These are phyloP conservation scores for Notodonta dromedarius DNA, from an alignment of 2,888 invertebrate species.

Conservation along the genomic window DNA sequence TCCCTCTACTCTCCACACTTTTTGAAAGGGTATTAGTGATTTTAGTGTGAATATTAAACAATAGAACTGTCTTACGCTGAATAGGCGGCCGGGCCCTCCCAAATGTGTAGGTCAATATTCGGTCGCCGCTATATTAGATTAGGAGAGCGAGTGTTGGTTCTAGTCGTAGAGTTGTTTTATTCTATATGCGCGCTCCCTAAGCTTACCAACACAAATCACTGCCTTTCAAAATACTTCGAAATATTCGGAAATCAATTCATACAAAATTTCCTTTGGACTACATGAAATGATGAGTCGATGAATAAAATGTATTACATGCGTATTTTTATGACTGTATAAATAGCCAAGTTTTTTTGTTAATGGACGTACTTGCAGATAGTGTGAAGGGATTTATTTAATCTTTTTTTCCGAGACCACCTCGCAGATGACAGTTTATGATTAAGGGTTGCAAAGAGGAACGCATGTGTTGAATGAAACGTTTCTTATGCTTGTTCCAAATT, in stretches of 20 bases:
- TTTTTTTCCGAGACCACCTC: constrained; percentile 59
- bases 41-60: too few relatives aligned
- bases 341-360: constrained; percentile 60
- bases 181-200: constrained; percentile 45
- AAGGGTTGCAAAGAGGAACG: constrained; percentile 45
- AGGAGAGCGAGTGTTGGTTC: background rate
- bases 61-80: too few relatives aligned
- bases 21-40: too few relatives aligned
- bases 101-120: background rate
- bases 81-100: background rate
- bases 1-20: too few relatives aligned
- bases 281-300: too few relatives aligned
- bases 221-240: constrained; percentile 30
- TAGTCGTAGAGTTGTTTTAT: background rate
- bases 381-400: constrained; percentile 45
- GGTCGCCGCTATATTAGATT: background rate
- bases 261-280: constrained; percentile 11
- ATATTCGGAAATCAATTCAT: constrained; percentile 12
- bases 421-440: constrained; percentile 50
- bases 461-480: constrained; percentile 49
- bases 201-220: constrained; percentile 35
- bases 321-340: constrained; percentile 48
- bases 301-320: constrained; percentile 23
- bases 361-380: background rate
- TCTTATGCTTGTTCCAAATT: constrained; percentile 25